These are phyloP conservation scores for Scrobipalpa costella DNA, from an alignment of 2,888 invertebrate genomes.

Conservation along the genomic window DNA sequence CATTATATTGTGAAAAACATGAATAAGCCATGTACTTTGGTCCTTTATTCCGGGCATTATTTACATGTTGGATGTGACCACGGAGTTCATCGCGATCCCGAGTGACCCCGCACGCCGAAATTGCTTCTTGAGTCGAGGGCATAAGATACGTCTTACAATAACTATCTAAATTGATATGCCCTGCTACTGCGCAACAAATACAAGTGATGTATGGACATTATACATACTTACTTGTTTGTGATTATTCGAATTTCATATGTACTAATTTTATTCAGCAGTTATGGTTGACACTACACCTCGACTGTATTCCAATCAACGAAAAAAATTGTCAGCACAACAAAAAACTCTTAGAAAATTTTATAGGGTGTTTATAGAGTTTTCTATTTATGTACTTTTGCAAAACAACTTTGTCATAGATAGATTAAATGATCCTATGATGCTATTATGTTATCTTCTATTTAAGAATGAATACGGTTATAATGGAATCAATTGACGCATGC, in stretches of 20 bases:
- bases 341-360: too few species aligned
- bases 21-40: neutral
- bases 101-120: conserved; percentile 11
- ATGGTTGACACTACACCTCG: neutral
- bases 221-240: conserved; percentile 39
- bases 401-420: too few species aligned
- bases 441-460: neutral
- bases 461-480: too few species aligned
- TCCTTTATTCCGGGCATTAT: conserved; percentile 33
- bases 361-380: too few species aligned
- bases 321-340: too few species aligned
- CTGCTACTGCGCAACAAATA: conserved; percentile 41
- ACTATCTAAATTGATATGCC: conserved; percentile 38
- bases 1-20: conserved; percentile 44
- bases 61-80: conserved; percentile 44
- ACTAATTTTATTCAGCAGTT: too few species aligned
- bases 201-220: conserved; percentile 35
- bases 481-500: neutral
- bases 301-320: too few species aligned
- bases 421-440: too few species aligned
- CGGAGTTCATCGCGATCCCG: conserved; percentile 32
- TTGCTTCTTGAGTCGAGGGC: conserved; percentile 7
- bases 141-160: conserved; percentile 33
- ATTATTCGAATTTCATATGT: neutral
- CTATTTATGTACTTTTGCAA: too few species aligned